Evolutionary conservation across 1,140 invertebrate species (phyloP).

Genomic region (Heliothis subflexa): DNA sequence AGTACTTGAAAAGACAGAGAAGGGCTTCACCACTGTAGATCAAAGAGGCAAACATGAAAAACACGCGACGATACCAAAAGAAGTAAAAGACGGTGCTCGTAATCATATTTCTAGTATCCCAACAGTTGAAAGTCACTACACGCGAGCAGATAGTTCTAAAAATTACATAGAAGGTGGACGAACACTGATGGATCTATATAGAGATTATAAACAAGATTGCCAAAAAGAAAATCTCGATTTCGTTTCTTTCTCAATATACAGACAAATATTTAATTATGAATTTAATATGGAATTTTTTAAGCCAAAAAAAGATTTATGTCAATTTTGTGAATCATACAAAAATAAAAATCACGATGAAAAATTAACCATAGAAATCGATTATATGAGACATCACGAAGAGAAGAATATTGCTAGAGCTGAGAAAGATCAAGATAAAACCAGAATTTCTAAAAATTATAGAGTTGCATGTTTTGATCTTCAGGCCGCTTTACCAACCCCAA

Average conservation of each 20-base stretch:
- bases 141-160: slow-evolving; percentile 1
- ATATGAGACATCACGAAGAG: too few species aligned
- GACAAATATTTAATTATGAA: too few species aligned
- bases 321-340: too few species aligned
- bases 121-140: not conserved
- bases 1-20: not conserved
- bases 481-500: not conserved
- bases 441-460: not conserved
- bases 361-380: too few species aligned
- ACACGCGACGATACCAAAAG: not conserved
- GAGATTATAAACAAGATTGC: too few species aligned
- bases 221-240: too few species aligned
- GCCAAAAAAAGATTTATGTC: too few species aligned
- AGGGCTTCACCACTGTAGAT: not conserved
- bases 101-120: slow-evolving; percentile 8
- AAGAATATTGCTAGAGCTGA: too few species aligned
- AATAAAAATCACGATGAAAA: too few species aligned
- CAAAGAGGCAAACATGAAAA: slow-evolving; percentile 12
- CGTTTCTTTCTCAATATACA: too few species aligned
- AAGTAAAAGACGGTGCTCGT: not conserved
- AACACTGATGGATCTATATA: slow-evolving; percentile 4
- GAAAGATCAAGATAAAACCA: not conserved
- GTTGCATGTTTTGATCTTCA: not conserved
- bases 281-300: too few species aligned
- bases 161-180: slow-evolving; percentile 2